Evolutionary conservation across 1,140 invertebrate genomes (phyloP), one percentile per base, ranked within the genome.

Genomic region (Caenorhabditis briggsae): DNA sequence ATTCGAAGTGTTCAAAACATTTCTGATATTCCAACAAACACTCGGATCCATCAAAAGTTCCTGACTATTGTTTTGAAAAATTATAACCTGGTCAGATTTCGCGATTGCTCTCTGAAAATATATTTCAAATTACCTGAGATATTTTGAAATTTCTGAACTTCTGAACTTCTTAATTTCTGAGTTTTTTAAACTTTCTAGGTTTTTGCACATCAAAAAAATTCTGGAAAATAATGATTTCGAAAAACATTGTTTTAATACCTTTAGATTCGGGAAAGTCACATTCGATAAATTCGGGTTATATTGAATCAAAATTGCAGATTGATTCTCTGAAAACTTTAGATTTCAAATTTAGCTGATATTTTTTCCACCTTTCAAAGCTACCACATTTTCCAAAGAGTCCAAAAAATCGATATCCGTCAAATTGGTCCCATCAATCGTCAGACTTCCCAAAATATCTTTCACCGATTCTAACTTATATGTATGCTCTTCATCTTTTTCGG

Each of bases 401-500:
- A 70, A 46, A 70, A 70, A 70, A 16, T 70, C 64, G 12, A 70
- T 70, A 48, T 46, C 46, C 8, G 41, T 70, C 64, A 70, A 70
- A 20, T 70, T 70, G n/a, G 64, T 70, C 9, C 64, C 64, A 18
- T 48, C 43, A 18, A 70, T 70, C n/a, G 43, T 70, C 43, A 70
- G 11, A 43, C 41, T 46, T 11, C 64, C 64, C 11, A 46, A 70
- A 18, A 70, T 46, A 2, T 18, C 18, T 18, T 70, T 46, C 5
- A 70, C 64, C 2, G 64, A 46, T 48, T 5, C 8, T 16, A 70
- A 46, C 11, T 70, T 70, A 7, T 70, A 5, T 46, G 11, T 25
- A 70, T 46, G 16, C 41, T 70, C 64, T 20, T 70, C 64, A 46
- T 70, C 41, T 6, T 43, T 11, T 14, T 14, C 33, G 8, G 11